These are phyloP conservation scores for Chamaea fasciata DNA, from an alignment of 2,113 vertebrate species.

Conservation along the genomic window DNA sequence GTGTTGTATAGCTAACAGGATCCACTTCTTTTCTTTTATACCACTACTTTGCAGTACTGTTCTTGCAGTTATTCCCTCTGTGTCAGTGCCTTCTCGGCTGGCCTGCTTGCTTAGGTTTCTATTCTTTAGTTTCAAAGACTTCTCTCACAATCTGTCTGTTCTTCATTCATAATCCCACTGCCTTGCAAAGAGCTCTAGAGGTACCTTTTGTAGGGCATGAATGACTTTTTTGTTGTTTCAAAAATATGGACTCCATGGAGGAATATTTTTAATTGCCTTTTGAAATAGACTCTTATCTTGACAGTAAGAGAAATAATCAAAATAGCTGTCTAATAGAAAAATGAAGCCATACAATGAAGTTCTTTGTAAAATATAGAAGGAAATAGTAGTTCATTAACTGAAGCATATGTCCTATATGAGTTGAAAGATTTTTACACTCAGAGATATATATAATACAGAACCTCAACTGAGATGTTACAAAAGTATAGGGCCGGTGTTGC, in stretches of 20 bases:
- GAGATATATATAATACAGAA: not conserved
- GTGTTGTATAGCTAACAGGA: constrained; percentile 31
- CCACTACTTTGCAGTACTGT: constrained; percentile 14
- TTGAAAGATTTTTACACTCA: not conserved
- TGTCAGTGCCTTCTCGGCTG: constrained; percentile 18
- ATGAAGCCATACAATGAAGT: not conserved
- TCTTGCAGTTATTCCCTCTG: constrained; percentile 38
- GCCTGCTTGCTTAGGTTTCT: constrained; percentile 49
- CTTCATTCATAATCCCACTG: constrained; percentile 25
- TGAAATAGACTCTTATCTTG: not conserved
- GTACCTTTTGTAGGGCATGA: constrained; percentile 10
- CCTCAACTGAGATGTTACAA: not conserved
- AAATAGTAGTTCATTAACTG: not conserved
- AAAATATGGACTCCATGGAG: not conserved
- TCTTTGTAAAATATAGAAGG: not conserved
- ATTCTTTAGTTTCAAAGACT: constrained; percentile 55
- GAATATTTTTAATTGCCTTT: constrained; percentile 52
- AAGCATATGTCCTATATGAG: not conserved
- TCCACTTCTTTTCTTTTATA: constrained; percentile 30
- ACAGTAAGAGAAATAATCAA: constrained; percentile 1
- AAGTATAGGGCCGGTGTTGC: not conserved
- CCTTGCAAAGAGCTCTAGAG: not conserved
- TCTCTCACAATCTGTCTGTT: constrained; percentile 25
- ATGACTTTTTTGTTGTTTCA: constrained; percentile 7
- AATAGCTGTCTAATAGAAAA: not conserved